Base-by-base conservation (phyloP, 2,888 invertebrate genomes). In the Lithophane leautieri region DNA sequence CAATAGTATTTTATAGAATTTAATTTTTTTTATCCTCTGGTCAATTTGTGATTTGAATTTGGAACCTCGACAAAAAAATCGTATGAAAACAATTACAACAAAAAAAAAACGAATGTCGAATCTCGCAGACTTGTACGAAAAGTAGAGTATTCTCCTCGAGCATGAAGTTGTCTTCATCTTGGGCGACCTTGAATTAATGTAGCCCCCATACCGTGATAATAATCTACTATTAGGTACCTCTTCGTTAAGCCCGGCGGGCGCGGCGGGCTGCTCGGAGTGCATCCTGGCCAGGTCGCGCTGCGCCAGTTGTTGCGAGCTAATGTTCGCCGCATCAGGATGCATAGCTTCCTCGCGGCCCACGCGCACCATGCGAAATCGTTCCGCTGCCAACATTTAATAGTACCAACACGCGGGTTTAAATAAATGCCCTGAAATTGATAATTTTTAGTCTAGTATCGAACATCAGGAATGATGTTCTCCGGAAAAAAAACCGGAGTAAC, bases 311-410 rank as follows among this genome's bases (percentile, higher is more conserved):
- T 97, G 96, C 66, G 98, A 92, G 72, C 97, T 97, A 69, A 97
- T 95, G 60, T 95, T 93, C 56, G 93, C 95, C 0, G 97, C 97
- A 12, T 93, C 94, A 8, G 94, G 89, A 89, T 97, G 97, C 93
- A 98, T 97, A 70, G 97, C 96, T 78, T 97, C 97, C 11, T 90
- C 89, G 65, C 97, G 96, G 0, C 98, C 98, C 89, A 97, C 97
- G 68, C 98, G 97, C 52, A 98, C 97, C 95, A 98, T 95, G 80
- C 96, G 96, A 92, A 98, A 97, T 69, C 97, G 94, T 78, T 96
- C 94, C 74, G 92, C 94, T 95, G 86, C 2, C 42, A 61, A 71
- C 61, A 78, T 68, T 28, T 3, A 54, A 40, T n/a, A 60, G 65
- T 52, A 79, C 4, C 34, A 58, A 50, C n/a, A 50, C 60, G 8